Conservation (phyloP, 2,113 vertebrate genomes). For the Nycticebus coucang region DNA sequence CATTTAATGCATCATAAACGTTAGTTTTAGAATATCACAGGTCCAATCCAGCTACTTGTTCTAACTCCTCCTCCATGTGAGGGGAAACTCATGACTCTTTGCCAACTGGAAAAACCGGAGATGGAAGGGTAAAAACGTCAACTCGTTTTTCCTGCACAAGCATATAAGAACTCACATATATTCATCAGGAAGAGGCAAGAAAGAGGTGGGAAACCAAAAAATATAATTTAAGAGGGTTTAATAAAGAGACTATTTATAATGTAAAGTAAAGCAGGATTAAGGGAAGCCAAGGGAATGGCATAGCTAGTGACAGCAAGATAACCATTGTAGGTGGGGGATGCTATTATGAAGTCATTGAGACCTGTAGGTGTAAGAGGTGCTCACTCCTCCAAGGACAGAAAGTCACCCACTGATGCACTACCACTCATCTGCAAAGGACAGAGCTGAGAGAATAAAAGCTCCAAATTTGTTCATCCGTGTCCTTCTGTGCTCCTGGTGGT, state of each 20-base stretch:
- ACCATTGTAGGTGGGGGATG: no score
- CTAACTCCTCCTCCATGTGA: neutral
- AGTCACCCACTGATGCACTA: neutral
- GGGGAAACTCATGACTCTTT: neutral
- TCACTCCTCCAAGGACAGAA: neutral
- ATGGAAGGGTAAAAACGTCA: neutral
- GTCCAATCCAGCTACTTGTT: neutral
- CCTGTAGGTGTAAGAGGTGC: neutral
- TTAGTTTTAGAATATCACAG: neutral
- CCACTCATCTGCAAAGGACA: neutral
- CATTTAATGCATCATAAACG: neutral
- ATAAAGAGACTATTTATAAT: neutral
- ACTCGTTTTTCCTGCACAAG: neutral
- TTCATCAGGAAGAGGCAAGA: neutral
- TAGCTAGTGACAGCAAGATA: neutral
- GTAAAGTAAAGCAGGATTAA: neutral
- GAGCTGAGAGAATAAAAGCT: neutral
- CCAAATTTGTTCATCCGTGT: neutral
- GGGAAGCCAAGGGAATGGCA: neutral
- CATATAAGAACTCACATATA: neutral
- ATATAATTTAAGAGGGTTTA: neutral
- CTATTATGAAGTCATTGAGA: neutral
- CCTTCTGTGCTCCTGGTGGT: neutral
- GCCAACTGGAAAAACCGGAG: rapidly evolving
- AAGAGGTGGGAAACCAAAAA: neutral